Percentiles rank a stretch among this genome's conserved stretches.
Evolutionary conservation across 2,888 invertebrate genomes (phyloP).

Genomic region (Furcula furcula): DNA sequence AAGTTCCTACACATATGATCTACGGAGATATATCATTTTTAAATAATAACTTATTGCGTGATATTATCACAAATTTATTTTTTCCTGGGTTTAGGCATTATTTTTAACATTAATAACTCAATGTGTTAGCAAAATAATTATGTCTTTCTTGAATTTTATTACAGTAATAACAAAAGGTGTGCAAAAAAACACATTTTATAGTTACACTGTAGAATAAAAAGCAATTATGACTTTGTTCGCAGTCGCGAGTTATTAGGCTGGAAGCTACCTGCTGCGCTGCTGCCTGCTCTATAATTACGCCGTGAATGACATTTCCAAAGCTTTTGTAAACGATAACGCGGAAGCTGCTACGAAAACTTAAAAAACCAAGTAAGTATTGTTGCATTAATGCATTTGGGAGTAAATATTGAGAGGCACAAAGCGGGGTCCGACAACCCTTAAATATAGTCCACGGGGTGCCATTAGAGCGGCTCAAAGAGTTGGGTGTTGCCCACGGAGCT

Average conservation of each 20-base stretch:
- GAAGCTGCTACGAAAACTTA: conserved; percentile 77
- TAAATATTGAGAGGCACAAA: conserved; percentile 79
- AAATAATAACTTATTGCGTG: no score
- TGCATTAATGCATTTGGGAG: conserved; percentile 79
- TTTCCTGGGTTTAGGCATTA: conserved; percentile 5
- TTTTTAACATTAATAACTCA: conserved; percentile 13
- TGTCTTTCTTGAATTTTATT: conserved; percentile 43
- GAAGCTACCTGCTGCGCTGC: conserved; percentile 73
- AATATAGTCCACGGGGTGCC: conserved; percentile 77
- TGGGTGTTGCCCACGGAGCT: conserved; percentile 69
- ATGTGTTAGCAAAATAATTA: conserved; percentile 31
- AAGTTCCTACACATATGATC: no score
- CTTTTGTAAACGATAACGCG: conserved; percentile 80
- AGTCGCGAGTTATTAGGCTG: conserved; percentile 52
- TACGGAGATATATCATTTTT: no score
- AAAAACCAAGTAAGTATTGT: conserved; percentile 79
- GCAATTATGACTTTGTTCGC: conserved; percentile 64
- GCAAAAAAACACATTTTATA: conserved; percentile 49
- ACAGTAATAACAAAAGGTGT: conserved; percentile 49
- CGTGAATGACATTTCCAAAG: conserved; percentile 71
- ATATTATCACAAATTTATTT: no score
- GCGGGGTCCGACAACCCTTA: conserved; percentile 75
- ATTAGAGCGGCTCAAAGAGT: conserved; percentile 78
- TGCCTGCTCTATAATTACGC: conserved; percentile 77
- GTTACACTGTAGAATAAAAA: conserved; percentile 54